Conservation (phyloP, 1,140 invertebrate species). For the Doryteuthis pealeii region DNA sequence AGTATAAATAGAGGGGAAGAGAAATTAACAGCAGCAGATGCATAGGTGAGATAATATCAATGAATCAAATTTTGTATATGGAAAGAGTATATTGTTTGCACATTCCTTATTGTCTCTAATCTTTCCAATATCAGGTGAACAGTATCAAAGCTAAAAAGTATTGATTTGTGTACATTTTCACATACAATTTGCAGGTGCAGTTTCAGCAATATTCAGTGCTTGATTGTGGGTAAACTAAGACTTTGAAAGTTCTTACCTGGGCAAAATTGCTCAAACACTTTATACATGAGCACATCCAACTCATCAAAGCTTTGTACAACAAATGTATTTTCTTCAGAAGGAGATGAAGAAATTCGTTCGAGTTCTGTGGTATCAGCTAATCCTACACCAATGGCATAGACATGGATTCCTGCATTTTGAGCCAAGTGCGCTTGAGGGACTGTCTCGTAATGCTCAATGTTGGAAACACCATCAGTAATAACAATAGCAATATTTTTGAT, state of each 20-base stretch:
- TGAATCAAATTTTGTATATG: too few relatives aligned
- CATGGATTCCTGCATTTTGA: constrained; percentile 13
- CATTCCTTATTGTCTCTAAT: too few relatives aligned
- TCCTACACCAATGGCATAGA: constrained; percentile 23
- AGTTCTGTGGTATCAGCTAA: constrained; percentile 39
- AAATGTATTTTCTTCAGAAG: constrained; percentile 36
- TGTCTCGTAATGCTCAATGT: constrained; percentile 44
- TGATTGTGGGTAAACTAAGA: too few relatives aligned
- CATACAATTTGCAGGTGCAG: too few relatives aligned
- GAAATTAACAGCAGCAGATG: too few relatives aligned
- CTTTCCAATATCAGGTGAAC: too few relatives aligned
- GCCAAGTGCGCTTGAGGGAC: constrained; percentile 27
- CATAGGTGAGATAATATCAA: too few relatives aligned
- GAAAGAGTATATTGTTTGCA: too few relatives aligned
- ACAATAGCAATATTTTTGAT: constrained; percentile 47
- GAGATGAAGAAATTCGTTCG: constrained; percentile 40
- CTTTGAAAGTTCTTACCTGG: constrained; percentile 20
- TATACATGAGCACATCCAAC: constrained; percentile 30
- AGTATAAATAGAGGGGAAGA: too few relatives aligned
- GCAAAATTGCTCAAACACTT: constrained; percentile 33
- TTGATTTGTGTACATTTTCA: too few relatives aligned
- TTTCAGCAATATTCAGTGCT: too few relatives aligned
- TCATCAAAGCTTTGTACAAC: constrained; percentile 39
- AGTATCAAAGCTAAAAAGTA: too few relatives aligned
- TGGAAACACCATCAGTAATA: constrained; percentile 52